Evolutionary conservation across 2,888 invertebrate species (phyloP).

Genomic region (Trissoscelio sp.): DNA sequence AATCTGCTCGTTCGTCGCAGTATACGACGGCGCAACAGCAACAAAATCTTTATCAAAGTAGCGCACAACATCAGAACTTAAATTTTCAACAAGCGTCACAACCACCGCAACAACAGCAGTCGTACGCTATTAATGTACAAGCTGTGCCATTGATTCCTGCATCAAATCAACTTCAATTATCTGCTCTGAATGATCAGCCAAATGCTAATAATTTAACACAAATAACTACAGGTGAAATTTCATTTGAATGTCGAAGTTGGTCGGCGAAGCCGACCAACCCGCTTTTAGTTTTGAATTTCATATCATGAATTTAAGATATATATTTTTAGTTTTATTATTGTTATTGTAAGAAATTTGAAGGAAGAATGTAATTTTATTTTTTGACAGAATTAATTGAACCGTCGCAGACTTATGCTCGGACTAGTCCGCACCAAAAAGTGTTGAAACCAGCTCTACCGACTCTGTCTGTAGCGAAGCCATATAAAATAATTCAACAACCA

Average conservation of each 20-base stretch:
- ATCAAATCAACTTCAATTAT: conserved; percentile 74
- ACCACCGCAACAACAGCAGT: conserved; percentile 70
- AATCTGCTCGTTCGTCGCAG: conserved; percentile 73
- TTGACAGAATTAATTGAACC: conserved; percentile 70
- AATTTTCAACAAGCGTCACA: conserved; percentile 72
- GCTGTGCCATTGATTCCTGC: conserved; percentile 74
- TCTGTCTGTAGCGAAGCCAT: conserved; percentile 75
- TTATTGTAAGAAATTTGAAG: no score
- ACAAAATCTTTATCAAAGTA: conserved; percentile 73
- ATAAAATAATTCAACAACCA: conserved; percentile 78
- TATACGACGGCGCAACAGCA: conserved; percentile 69
- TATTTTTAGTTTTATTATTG: no score
- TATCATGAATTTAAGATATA: no score
- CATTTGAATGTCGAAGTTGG: background rate
- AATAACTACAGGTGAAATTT: conserved; percentile 66
- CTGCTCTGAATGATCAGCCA: conserved; percentile 74
- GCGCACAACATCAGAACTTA: conserved; percentile 73
- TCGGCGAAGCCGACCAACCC: no score
- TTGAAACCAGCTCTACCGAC: conserved; percentile 73
- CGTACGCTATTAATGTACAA: conserved; percentile 79
- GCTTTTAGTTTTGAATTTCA: no score
- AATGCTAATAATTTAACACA: conserved; percentile 61
- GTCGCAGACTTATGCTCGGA: conserved; percentile 73
- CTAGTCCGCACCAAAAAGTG: conserved; percentile 67
- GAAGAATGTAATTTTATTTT: background rate